Base-by-base conservation (phyloP, 2,888 invertebrate species). In the Lacanobia wlatinum region DNA sequence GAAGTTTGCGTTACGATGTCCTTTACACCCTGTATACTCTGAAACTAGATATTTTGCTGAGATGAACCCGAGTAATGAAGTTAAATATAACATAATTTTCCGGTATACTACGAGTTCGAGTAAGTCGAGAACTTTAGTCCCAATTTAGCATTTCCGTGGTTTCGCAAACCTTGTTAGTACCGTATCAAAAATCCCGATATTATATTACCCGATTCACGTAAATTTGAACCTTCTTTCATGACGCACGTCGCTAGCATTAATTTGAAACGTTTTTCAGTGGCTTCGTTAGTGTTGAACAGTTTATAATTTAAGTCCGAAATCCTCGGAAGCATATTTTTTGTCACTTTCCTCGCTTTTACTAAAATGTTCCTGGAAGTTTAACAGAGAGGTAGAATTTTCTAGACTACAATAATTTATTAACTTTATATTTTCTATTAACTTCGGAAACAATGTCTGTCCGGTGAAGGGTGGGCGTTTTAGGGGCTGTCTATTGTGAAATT, bases 81-180 rank as follows among this genome's bases (percentile, higher is more conserved):
- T 78, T 76, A 77, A 80, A 82, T 72, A 82, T 87, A 81, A 81
- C 76, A 82, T 76, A 73, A 84, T 83, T 87, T 83, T 60, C 70
- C 69, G 64, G 73, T 73, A 59, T 81, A 73, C 65, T 69, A 70
- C 48, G 84, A 80, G 70, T 84, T 75, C 72, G 48, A n/a, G 86
- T 86, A 86, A 86, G 66, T 74, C 58, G 86, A 86, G 84, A 86
- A 86, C 67, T 86, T 87, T 73, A 76, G 84, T 70, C 82, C 78
- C 78, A 87, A 87, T 86, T 84, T 76, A 73, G 80, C 86, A 87
- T 87, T 86, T 76, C 80, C 78, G 74, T 78, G 86, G 86, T 87
- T 85, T 86, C 86, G 48, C 82, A 84, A 84, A 84, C 86, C 87
- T 84, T 84, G 82, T 82, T 85, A 82, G 78, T 69, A 62, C 80